A percentile compares a stretch with the other conserved stretches of the same genome.
Evolutionary conservation across 2,888 invertebrate genomes (phyloP).

Genomic region (Mimas tiliae): DNA sequence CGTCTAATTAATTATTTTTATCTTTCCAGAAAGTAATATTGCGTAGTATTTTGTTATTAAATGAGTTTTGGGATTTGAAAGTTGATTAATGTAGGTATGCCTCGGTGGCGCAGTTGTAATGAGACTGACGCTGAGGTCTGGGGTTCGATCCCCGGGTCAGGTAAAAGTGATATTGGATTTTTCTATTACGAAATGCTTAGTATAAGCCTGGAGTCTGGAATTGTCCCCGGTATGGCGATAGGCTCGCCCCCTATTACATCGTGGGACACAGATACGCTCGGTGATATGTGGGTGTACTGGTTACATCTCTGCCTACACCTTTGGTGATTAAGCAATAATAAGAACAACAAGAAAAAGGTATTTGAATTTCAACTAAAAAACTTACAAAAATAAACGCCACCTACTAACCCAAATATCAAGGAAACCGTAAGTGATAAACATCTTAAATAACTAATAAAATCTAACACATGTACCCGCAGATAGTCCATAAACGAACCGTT

Average conservation of each 20-base stretch:
- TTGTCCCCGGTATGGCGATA: no score
- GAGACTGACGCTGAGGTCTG: no score
- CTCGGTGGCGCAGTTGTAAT: no score
- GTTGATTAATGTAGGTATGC: background rate
- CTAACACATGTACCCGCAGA: constrained; percentile 21
- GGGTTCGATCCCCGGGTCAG: no score
- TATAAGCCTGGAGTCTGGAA: no score
- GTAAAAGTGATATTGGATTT: no score
- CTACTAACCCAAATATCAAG: constrained; percentile 12
- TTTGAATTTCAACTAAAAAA: background rate
- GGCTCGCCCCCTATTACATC: no score
- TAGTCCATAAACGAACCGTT: constrained; percentile 17
- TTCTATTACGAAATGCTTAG: no score
- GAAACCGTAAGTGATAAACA: constrained; percentile 8
- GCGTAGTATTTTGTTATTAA: background rate
- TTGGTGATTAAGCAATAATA: no score
- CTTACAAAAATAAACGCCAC: background rate
- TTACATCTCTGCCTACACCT: no score
- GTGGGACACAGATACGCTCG: no score
- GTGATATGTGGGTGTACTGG: no score
- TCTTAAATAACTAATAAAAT: constrained; percentile 15
- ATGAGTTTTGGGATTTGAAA: background rate
- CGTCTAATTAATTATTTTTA: constrained; percentile 2
- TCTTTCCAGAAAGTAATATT: constrained; percentile 1
- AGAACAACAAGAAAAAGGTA: background rate